Evolutionary conservation across 2,113 vertebrate species (phyloP), one percentile per base, ranked within the genome.

Genomic region (Motacilla tschutschensis): DNA sequence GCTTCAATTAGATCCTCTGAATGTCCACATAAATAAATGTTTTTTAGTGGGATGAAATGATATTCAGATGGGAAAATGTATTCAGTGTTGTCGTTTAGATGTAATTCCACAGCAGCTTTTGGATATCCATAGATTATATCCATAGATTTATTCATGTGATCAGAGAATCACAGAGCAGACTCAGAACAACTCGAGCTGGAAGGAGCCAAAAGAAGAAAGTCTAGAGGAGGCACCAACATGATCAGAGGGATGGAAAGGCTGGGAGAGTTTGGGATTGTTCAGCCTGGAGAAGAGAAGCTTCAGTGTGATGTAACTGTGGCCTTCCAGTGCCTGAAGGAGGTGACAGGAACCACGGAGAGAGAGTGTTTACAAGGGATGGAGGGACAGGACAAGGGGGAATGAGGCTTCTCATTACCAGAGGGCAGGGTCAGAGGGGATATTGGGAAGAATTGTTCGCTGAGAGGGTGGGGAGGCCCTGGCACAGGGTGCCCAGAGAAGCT

Each of bases 361-460:
- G 33, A 14, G 1, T 3, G 3, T 9, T 17, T 19, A 4, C 13
- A 38, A 76, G 29, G 47, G 48, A 33, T 58, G 60, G 60, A n/a
- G 33, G 1, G 13, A 6, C 19, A 65, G 38, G 16, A 50, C 7
- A 15, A 1, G 31, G 5, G 33, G 33, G 3, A n/a, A 57, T 33
- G n/a, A 7, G 33, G 18, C 3, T 78, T 50, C 43, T 3, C 8
- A 48, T 6, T 63, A 36, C 2, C 57, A n/a, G 6, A 55, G 41
- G 9, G 5, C 33, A 48, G 21, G 17, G 25, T 0, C 0, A 3
- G 15, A 4, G 44, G 22, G 43, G 36, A 12, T 57, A 6, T 3
- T 20, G 22, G 26, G 65, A 19, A 1, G n/a, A 64, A 50, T 63
- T 35, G 0, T 0, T 25, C 8, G 10, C 16, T 69, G 28, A 0